phyloP scores from a whole-genome alignment of 2,888 invertebrate genomes.

The Rhyacophila evoluta region DNA sequence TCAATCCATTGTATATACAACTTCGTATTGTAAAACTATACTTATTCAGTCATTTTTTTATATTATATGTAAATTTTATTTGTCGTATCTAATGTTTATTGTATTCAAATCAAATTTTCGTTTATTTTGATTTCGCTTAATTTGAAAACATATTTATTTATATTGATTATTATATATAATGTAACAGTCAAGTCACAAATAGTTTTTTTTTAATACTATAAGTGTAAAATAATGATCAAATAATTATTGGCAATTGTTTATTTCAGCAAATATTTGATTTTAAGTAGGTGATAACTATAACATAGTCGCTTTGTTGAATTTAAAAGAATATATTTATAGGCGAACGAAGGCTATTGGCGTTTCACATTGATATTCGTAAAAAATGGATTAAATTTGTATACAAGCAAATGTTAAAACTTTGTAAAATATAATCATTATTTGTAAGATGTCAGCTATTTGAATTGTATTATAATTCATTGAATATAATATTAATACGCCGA shows the following conservation, averaged over 20 bases:
- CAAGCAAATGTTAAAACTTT: neutral
- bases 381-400: neutral
- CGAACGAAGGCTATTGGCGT: too few species aligned
- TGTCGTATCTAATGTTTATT: too few species aligned
- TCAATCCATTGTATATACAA: neutral
- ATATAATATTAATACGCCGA: neutral
- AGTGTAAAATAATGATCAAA: neutral
- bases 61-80: too few species aligned
- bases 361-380: too few species aligned
- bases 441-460: neutral
- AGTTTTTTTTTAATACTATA: neutral
- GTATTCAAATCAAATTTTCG: too few species aligned
- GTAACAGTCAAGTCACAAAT: neutral
- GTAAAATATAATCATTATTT: constrained; percentile 9
- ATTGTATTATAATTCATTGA: neutral
- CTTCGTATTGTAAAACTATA: too few species aligned
- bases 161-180: neutral
- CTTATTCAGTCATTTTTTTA: too few species aligned
- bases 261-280: neutral
- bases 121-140: too few species aligned
- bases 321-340: too few species aligned
- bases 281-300: neutral
- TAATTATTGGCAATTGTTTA: neutral
- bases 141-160: neutral
- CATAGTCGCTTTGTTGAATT: neutral